Evolutionary conservation across 2,113 vertebrate species (phyloP).

Genomic region (Macrotis lagotis): DNA sequence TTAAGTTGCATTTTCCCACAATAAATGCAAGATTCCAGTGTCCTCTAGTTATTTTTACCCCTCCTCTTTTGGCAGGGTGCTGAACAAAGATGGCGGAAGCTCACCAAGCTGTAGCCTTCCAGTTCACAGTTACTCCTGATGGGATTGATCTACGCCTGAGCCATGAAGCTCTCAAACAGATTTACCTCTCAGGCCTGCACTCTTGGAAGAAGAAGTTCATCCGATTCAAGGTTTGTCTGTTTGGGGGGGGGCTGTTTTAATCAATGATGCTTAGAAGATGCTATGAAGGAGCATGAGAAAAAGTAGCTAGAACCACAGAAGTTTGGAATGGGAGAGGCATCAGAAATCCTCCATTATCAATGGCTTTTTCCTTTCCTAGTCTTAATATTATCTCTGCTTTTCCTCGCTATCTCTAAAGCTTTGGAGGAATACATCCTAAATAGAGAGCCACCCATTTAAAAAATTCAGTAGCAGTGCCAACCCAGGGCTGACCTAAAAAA

Average conservation of each 20-base stretch:
- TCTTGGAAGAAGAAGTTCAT: slow-evolving; percentile 98
- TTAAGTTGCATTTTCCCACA: rapidly evolving
- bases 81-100: slow-evolving; percentile 92
- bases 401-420: not conserved
- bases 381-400: not conserved
- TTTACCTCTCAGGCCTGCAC: slow-evolving; percentile 94
- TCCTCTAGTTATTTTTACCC: rapidly evolving
- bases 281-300: not conserved
- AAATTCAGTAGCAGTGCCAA: not conserved
- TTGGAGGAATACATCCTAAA: not conserved
- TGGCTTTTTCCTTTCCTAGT: not conserved
- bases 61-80: slow-evolving; percentile 52
- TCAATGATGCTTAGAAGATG: not conserved
- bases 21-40: rapidly evolving
- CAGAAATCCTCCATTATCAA: not conserved
- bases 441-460: not conserved
- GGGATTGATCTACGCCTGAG: slow-evolving; percentile 95
- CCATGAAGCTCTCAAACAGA: slow-evolving; percentile 94
- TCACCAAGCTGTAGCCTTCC: slow-evolving; percentile 97
- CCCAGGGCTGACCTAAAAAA: not conserved
- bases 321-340: rapidly evolving
- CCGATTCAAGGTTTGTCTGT: slow-evolving; percentile 90
- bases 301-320: not conserved
- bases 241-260: not conserved
- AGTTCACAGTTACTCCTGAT: slow-evolving; percentile 95